These are phyloP conservation scores for Anoplolepis gracilipes DNA, from an alignment of 1,140 invertebrate genomes.

Conservation along the genomic window DNA sequence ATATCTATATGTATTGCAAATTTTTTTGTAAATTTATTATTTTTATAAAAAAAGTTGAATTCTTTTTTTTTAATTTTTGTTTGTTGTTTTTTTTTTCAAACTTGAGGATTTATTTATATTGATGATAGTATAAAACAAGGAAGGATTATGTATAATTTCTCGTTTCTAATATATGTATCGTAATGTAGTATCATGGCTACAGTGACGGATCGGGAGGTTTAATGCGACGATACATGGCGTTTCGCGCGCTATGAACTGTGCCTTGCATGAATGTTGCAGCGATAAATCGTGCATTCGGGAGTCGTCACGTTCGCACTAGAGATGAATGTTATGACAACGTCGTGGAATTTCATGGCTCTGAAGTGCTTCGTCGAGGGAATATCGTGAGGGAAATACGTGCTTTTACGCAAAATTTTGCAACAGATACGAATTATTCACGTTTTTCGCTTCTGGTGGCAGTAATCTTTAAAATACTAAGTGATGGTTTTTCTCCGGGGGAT, in stretches of 20 bases:
- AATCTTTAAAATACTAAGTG: constrained; percentile 13
- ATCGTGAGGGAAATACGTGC: constrained; percentile 29
- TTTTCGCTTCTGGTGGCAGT: not conserved
- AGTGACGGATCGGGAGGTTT: constrained; percentile 15
- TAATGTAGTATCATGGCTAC: not conserved
- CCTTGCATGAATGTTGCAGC: constrained; percentile 52
- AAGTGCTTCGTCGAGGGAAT: constrained; percentile 53
- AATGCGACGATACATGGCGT: constrained; percentile 44
- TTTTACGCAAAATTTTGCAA: constrained; percentile 25
- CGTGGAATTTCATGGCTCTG: constrained; percentile 49
- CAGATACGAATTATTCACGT: constrained; percentile 36
- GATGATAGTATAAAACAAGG: not conserved
- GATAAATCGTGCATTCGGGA: constrained; percentile 56
- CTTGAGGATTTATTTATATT: not conserved
- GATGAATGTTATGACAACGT: constrained; percentile 61
- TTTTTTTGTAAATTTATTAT: no score
- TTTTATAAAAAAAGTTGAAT: no score
- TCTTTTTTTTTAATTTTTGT: not conserved
- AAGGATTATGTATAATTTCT: constrained; percentile 37
- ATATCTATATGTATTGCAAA: not conserved
- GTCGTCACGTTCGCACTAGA: constrained; percentile 49
- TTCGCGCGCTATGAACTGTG: constrained; percentile 23
- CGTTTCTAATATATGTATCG: constrained; percentile 3
- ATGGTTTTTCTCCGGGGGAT: no score
- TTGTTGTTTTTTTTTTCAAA: not conserved